Evolutionary conservation across 2,113 vertebrate species (phyloP).

Genomic region (Entosphenus tridentatus): DNA sequence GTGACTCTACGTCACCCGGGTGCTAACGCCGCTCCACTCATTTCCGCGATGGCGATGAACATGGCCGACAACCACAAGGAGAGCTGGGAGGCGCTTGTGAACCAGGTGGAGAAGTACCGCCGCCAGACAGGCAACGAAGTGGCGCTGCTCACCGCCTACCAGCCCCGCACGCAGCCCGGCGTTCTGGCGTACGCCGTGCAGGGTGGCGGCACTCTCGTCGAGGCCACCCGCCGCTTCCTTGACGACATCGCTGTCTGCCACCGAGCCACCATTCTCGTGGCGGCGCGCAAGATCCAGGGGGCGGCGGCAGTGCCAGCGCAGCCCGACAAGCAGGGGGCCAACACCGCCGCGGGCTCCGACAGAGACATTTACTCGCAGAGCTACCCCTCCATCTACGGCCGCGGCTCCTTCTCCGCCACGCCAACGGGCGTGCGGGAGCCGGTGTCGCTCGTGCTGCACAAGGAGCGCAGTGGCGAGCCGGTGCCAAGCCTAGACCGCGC

Average conservation of each 20-base stretch:
- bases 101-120: constrained; percentile 42
- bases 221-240: constrained; percentile 42
- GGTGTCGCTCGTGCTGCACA: constrained; percentile 17
- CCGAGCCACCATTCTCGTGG: constrained; percentile 18
- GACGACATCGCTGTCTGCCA: constrained; percentile 62
- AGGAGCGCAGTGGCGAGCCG: constrained; percentile 16
- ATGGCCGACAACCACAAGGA: constrained; percentile 54
- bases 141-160: constrained; percentile 45
- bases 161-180: constrained; percentile 24
- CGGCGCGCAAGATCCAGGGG: constrained; percentile 14
- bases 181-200: constrained; percentile 36
- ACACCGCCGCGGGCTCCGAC: constrained; percentile 18
- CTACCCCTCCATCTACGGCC: constrained; percentile 40
- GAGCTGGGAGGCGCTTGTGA: constrained; percentile 48
- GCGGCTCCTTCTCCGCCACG: constrained; percentile 7
- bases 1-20: too few species aligned
- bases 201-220: constrained; percentile 42
- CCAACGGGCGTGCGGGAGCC: constrained; percentile 4
- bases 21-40: too few species aligned
- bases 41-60: constrained; percentile 19
- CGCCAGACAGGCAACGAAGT: constrained; percentile 53
- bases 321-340: background rate
- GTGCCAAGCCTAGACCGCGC: constrained; percentile 16
- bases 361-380: constrained; percentile 32
- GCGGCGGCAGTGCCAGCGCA: background rate